Evolutionary conservation across 2,797 vertebrate species (phyloP).

Genomic region (Sebastolobus alascanus): DNA sequence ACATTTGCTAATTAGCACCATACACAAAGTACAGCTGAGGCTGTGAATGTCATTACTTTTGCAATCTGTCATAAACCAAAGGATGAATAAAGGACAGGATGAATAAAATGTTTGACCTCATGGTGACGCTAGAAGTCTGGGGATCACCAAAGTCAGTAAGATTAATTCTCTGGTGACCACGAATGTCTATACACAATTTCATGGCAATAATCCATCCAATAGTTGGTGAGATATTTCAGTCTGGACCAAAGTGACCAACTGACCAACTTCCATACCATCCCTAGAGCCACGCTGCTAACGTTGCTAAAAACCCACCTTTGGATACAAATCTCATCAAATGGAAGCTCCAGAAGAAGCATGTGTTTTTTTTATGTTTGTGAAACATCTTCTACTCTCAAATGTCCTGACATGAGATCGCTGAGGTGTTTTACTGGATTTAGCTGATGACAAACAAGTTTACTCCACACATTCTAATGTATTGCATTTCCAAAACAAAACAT

Average conservation of each 20-base stretch:
- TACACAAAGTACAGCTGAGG: too few relatives aligned
- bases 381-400: not conserved
- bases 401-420: not conserved
- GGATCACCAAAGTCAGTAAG: not conserved
- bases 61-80: not conserved
- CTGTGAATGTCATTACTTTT: too few relatives aligned
- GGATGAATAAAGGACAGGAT: not conserved
- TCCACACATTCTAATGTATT: not conserved
- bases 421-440: not conserved
- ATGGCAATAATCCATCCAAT: not conserved
- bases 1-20: too few relatives aligned
- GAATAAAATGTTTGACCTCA: not conserved
- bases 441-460: not conserved
- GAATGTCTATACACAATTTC: too few relatives aligned
- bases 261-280: not conserved
- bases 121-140: not conserved
- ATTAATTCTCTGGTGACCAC: too few relatives aligned
- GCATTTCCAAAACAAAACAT: conserved; percentile 21
- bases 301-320: too few relatives aligned
- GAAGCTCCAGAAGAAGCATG: not conserved
- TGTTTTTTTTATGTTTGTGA: not conserved
- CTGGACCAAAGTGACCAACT: not conserved
- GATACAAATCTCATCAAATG: not conserved
- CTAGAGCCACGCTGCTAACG: not conserved
- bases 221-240: not conserved